Conservation (phyloP, 2,113 vertebrate genomes). For the Chaenogobius annularis region DNA sequence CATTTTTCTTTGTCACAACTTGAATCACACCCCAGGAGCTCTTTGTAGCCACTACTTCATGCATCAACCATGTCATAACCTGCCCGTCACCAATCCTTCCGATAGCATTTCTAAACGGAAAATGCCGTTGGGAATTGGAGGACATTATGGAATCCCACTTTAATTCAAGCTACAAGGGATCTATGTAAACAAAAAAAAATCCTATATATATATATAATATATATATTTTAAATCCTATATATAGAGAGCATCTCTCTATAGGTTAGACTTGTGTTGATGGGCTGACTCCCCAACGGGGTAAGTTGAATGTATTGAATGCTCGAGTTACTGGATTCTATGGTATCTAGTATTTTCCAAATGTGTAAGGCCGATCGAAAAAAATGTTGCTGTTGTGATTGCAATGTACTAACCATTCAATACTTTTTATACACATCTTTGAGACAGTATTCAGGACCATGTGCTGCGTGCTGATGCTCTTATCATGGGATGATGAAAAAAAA, state of each 20-base stretch:
- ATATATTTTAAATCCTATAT: too few relatives aligned
- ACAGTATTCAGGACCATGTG: background rate
- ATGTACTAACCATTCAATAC: background rate
- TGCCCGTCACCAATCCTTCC: constrained; percentile 8
- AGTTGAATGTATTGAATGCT: background rate
- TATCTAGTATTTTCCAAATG: background rate
- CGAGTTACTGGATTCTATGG: background rate
- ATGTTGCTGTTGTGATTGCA: background rate
- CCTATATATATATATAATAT: too few relatives aligned
- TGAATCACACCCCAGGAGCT: constrained; percentile 12
- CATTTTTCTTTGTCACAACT: constrained; percentile 34
- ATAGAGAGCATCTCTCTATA: background rate
- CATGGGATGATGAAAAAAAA: background rate
- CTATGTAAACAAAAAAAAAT: constrained; percentile 16
- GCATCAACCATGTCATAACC: constrained; percentile 36
- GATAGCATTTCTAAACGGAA: constrained; percentile 1
- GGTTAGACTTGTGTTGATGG: background rate
- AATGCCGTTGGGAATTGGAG: constrained; percentile 9
- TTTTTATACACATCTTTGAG: background rate
- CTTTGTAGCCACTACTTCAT: constrained; percentile 25
- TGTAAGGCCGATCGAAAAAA: background rate
- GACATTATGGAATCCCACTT: constrained; percentile 31
- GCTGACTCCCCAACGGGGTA: background rate
- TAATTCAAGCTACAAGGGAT: constrained; percentile 18
- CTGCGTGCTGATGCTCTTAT: background rate